phyloP scores from a whole-genome alignment of 2,888 invertebrate genomes.

The Lithosia quadra region DNA sequence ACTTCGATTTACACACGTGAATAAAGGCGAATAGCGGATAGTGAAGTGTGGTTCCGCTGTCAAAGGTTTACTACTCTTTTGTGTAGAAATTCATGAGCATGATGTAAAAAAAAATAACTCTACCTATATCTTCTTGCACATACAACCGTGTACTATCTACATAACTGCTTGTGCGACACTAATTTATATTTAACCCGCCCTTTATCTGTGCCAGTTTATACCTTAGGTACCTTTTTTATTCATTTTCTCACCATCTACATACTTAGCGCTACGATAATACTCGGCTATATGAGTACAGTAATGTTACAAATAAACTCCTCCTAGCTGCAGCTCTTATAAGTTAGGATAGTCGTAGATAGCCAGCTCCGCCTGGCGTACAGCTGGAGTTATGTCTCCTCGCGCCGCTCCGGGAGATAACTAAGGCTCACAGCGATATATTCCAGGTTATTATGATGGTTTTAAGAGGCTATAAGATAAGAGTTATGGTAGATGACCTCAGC shows the following conservation, averaged over 20 bases:
- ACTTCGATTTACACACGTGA: too few relatives aligned
- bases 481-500: too few relatives aligned
- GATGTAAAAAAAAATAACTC: too few relatives aligned
- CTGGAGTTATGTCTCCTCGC: background rate
- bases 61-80: too few relatives aligned
- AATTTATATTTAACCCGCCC: background rate
- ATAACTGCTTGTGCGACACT: background rate
- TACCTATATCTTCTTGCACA: too few relatives aligned
- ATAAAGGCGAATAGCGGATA: too few relatives aligned
- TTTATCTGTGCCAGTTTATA: background rate
- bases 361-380: background rate
- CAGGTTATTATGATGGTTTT: too few relatives aligned
- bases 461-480: too few relatives aligned
- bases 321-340: constrained; percentile 3
- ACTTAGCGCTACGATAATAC: background rate
- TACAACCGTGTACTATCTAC: too few relatives aligned
- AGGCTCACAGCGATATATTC: background rate
- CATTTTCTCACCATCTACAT: background rate
- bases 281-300: background rate
- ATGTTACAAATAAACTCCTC: constrained; percentile 5
- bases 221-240: background rate
- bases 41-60: too few relatives aligned
- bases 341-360: constrained; percentile 7
- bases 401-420: background rate
- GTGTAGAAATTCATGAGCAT: too few relatives aligned